Base-by-base conservation (phyloP, 2,888 invertebrate genomes). In the Galeopsomyia nigrocyanea region DNA sequence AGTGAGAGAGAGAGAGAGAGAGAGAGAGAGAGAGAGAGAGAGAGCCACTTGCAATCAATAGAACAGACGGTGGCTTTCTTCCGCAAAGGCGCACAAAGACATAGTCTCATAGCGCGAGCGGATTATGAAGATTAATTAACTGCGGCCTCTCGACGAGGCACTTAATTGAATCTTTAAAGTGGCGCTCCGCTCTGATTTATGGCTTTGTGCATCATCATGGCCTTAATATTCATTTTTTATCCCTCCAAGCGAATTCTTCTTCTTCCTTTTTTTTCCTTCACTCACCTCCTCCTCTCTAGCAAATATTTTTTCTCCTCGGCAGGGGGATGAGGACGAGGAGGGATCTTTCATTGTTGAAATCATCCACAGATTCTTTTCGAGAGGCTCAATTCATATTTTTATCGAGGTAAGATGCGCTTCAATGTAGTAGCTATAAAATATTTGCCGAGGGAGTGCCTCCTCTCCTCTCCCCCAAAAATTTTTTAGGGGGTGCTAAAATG, bases 51-150 rank as follows among this genome's bases (percentile, higher is more conserved):
- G 49, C 21, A 56, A 63, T 57, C 69, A 63, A 63, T 64, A 39
- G 46, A 63, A 49, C 19, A 55, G 50, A 22, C 60, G 6, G 19
- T 22, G 47, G n/a, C 55, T 65, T 65, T 64, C 51, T 46, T 46
- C 46, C 55, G 14, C 39, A 5, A 5, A 17, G 51, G 7, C 10
- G 31, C 16, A n/a, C 17, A 31, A 17, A 21, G 49, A 62, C 22
- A 51, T 26, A 51, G 69, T 55, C 69, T 73, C 63, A 71, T 64
- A 71, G 65, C 62, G 64, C 65, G 51, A 51, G 75, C 74, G 80
- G 81, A 83, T 82, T 82, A 83, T 81, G 82, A 82, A 82, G 82
- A 83, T 83, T 83, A 83, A 83, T 83, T 82, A 82, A 82, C 81
- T 79, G 78, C 77, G 77, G 79, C 78, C 79, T 79, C 78, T 79